Conservation (phyloP, 2,113 vertebrate genomes). For the Nipponia nippon region DNA sequence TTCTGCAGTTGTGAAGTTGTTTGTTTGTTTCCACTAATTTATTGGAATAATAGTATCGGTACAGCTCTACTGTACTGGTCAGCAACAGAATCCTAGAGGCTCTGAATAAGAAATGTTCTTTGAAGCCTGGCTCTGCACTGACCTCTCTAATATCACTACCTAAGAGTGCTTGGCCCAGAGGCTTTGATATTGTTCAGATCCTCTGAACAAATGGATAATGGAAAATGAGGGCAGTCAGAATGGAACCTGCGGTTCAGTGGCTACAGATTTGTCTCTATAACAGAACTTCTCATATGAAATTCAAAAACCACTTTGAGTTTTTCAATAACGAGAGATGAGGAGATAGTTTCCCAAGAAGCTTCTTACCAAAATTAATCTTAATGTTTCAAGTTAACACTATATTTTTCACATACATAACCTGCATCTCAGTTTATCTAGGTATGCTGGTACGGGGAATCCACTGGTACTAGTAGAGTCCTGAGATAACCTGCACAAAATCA, state of each 20-base stretch:
- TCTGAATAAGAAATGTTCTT: not conserved
- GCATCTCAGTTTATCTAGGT: not conserved
- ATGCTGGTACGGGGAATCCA: not conserved
- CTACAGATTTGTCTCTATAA: not conserved
- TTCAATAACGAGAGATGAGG: not conserved
- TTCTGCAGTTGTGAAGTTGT: not conserved
- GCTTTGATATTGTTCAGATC: not conserved
- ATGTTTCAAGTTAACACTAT: fast-evolving
- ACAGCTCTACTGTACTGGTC: not conserved
- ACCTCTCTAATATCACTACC: not conserved
- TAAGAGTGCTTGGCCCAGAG: not conserved
- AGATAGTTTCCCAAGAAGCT: not conserved
- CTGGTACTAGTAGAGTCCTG: not conserved
- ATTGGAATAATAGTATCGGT: not conserved
- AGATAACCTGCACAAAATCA: not conserved
- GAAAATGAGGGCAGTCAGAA: not conserved
- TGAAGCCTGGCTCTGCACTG: not conserved
- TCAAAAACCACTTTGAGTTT: not conserved
- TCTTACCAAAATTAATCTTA: not conserved
- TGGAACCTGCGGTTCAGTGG: not conserved
- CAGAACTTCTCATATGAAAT: not conserved
- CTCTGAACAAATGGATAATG: not conserved
- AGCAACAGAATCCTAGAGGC: not conserved
- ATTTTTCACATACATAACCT: not conserved
- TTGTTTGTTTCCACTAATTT: not conserved